Conservation (phyloP, 2,888 invertebrate species). For the Esperia sulphurella region DNA sequence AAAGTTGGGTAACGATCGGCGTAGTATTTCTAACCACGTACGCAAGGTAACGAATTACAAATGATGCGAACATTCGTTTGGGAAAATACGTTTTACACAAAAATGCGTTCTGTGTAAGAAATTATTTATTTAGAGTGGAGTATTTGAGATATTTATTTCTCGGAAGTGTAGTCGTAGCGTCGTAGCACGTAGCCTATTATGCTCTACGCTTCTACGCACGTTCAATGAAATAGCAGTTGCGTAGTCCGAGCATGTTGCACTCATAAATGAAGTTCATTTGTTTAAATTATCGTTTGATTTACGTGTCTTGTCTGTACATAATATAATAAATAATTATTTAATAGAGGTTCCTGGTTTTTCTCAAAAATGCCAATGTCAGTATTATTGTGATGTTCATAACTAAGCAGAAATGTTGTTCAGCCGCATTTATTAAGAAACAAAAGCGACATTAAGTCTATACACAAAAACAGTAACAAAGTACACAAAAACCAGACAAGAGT, state of each 20-base stretch:
- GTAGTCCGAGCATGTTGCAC: background rate
- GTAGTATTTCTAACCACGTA: background rate
- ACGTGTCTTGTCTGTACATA: too few relatives aligned
- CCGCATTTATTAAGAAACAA: too few relatives aligned
- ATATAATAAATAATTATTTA: too few relatives aligned
- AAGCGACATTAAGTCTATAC: too few relatives aligned
- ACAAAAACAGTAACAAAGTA: too few relatives aligned
- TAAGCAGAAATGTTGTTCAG: too few relatives aligned
- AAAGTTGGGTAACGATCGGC: conserved; percentile 3
- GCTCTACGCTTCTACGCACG: conserved; percentile 14
- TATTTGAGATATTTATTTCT: background rate
- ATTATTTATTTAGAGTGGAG: background rate
- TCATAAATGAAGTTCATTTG: too few relatives aligned
- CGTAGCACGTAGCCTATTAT: conserved; percentile 9
- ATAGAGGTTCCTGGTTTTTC: too few relatives aligned
- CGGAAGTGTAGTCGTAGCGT: conserved; percentile 8
- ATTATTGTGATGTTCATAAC: too few relatives aligned
- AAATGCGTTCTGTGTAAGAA: background rate
- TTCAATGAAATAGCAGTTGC: conserved; percentile 19
- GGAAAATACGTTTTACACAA: background rate
- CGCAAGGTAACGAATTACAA: background rate
- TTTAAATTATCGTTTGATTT: too few relatives aligned
- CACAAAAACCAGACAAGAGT: too few relatives aligned
- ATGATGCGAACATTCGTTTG: conserved; percentile 5
- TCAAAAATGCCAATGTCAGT: too few relatives aligned